Base-by-base conservation (phyloP, 2,113 vertebrate genomes). In the Pycnonotus jocosus region DNA sequence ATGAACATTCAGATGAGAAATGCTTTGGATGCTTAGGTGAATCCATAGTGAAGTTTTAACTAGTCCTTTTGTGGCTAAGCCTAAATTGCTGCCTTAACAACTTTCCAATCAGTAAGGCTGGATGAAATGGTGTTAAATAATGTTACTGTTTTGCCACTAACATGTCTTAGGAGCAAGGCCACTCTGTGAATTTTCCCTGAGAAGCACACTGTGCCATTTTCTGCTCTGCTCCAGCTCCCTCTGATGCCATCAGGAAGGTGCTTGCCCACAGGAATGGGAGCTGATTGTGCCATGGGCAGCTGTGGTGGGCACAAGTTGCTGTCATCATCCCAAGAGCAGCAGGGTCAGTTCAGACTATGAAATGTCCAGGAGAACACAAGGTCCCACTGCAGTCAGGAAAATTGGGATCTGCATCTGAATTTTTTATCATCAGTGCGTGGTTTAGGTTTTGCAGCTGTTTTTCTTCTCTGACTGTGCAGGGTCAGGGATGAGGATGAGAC, bases 281-380 rank as follows among this genome's bases (percentile, higher is more conserved):
- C 33, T 88, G 68, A 15, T 30, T 15, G 45, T 78, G 47, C 37
- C 1, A 2, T 8, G 57, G 51, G 20, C 33, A 35, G 28, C 66
- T 37, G 2, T 0, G 2, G 15, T 54, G 16, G 42, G 20, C 38
- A 33, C 47, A 86, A 54, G 45, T 33, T 78, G 60, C 48, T 3
- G 4, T 16, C 3, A 0, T n/a, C 51, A 37, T 71, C 50, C 22
- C 11, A 22, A 84, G 78, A 74, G 37, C 56, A 74, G 27, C 3
- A 7, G 35, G 38, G 37, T 21, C 4, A 2, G 5, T 40, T 40
- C 37, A 37, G 60, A 23, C 28, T 2, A 1, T 28, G 0, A 0
- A 22, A 20, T 53, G 12, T 58, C 51, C 61, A 33, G 23, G 22
- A 45, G 7, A 76, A 12, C 6, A 2, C 51, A 22, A 40, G 15